Evolutionary conservation across 2,888 invertebrate genomes (phyloP), one percentile per base, ranked within the genome.

Genomic region (Ochropleura plecta): DNA sequence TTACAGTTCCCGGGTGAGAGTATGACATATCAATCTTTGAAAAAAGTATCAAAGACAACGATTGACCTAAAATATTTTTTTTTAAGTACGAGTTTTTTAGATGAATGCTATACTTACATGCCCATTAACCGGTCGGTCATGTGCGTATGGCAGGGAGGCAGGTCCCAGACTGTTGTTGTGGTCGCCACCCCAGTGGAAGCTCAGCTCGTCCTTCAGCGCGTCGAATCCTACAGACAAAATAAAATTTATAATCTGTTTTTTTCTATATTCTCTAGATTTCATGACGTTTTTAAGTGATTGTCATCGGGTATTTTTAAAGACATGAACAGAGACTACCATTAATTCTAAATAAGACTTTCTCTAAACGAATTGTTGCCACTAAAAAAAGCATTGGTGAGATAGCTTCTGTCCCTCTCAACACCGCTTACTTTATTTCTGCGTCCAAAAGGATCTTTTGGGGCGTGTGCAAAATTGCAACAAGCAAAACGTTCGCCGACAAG

Each of bases 151-250:
- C 72, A 96, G 93, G 77, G 94, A 97, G 82, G 83, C 95, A 94
- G 93, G 97, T 90, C 94, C 98, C 79, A 98, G 95, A 87, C 93
- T 95, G 91, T 97, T 96, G 91, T 98, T 96, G 85, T 98, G 98
- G 57, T 98, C 97, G 83, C 95, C 98, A 84, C 95, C 97, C 95
- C 98, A 97, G 82, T 98, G 97, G 90, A 98, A 97, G 86, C 97
- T 97, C 81, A 98, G 94, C 94, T 98, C 98, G 86, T 98, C 98
- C 88, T 98, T 98, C 78, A 97, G 89, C 0, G 97, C 96, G 86
- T 97, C 97, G 93, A 98, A 98, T 83, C 98, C 98, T 70, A 57
- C 12, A 53, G 53, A 53, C 53, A n/a, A 53, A n/a, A n/a, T 10
- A n/a, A n/a, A n/a, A n/a, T 53, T 0, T 5, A 53, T 9, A 9